Conservation (phyloP, 2,797 vertebrate species). For the Hylomyscus alleni region DNA sequence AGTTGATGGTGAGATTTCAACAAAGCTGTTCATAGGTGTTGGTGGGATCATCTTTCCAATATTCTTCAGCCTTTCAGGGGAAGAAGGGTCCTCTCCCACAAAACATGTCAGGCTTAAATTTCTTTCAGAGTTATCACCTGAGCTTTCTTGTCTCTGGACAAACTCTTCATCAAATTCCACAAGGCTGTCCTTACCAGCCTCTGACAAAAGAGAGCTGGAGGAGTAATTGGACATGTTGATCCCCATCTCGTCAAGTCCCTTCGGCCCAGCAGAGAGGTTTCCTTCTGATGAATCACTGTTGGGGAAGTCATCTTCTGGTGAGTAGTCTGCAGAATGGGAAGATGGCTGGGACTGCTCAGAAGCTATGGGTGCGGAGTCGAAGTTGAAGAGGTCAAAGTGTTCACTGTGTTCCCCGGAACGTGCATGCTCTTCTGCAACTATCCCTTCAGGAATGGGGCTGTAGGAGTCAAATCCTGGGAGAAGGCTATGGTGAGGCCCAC, state of each 20-base stretch:
- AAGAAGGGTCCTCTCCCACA: conserved; percentile 85
- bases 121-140: conserved; percentile 85
- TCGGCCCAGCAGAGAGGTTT: conserved; percentile 84
- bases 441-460: conserved; percentile 90
- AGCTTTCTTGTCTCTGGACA: conserved; percentile 86
- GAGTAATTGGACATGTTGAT: conserved; percentile 89
- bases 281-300: conserved; percentile 89
- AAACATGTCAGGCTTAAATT: conserved; percentile 83
- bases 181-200: conserved; percentile 89
- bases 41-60: conserved; percentile 92
- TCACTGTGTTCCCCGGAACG: conserved; percentile 88
- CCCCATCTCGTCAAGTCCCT: conserved; percentile 82
- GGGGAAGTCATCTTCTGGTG: conserved; percentile 88
- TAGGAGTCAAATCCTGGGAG: conserved; percentile 92
- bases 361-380: conserved; percentile 90
- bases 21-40: conserved; percentile 95
- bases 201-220: conserved; percentile 78
- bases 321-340: conserved; percentile 89
- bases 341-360: conserved; percentile 88
- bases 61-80: conserved; percentile 87
- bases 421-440: conserved; percentile 90
- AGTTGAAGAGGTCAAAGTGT: conserved; percentile 93
- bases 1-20: conserved; percentile 92
- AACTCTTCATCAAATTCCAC: conserved; percentile 90
- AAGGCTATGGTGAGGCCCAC: conserved; percentile 91